Conservation (phyloP, 2,888 invertebrate species). For the Smittia sp. region DNA sequence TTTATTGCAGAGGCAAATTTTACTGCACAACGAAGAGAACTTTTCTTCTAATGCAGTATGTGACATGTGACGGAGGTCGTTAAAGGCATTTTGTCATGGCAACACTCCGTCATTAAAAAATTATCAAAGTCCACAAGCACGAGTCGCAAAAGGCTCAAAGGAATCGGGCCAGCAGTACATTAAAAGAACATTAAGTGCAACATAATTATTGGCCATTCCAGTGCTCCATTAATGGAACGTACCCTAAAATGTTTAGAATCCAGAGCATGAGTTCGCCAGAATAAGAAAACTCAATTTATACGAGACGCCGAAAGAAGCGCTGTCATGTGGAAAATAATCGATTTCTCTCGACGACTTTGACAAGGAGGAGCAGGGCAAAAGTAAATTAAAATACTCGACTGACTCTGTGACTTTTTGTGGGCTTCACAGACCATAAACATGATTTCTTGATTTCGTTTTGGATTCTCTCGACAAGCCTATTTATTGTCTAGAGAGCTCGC, state of each 20-base stretch:
- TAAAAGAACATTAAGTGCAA: conserved; percentile 38
- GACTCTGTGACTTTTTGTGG: not conserved
- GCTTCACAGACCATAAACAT: conserved; percentile 9
- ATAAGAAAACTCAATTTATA: not conserved
- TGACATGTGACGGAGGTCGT: conserved; percentile 18
- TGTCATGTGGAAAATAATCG: conserved; percentile 42
- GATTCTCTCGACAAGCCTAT: conserved; percentile 4
- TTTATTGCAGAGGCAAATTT: conserved; percentile 3
- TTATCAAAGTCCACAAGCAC: conserved; percentile 33
- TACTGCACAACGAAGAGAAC: not conserved
- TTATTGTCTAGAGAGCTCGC: not conserved
- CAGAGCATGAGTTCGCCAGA: not conserved
- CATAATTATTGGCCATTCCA: conserved; percentile 31
- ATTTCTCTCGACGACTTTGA: conserved; percentile 31
- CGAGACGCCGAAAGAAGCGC: not conserved
- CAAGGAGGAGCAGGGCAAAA: not conserved
- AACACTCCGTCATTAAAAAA: conserved; percentile 32
- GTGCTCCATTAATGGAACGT: conserved; percentile 7
- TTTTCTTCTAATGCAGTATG: not conserved
- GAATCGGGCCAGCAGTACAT: conserved; percentile 6
- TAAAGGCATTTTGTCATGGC: not conserved
- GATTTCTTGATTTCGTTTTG: conserved; percentile 10
- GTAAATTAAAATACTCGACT: not conserved
- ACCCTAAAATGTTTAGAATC: not conserved
- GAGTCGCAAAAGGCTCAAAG: not conserved